Conservation (phyloP, 2,888 invertebrate genomes). For the Priocnemis perturbator region DNA sequence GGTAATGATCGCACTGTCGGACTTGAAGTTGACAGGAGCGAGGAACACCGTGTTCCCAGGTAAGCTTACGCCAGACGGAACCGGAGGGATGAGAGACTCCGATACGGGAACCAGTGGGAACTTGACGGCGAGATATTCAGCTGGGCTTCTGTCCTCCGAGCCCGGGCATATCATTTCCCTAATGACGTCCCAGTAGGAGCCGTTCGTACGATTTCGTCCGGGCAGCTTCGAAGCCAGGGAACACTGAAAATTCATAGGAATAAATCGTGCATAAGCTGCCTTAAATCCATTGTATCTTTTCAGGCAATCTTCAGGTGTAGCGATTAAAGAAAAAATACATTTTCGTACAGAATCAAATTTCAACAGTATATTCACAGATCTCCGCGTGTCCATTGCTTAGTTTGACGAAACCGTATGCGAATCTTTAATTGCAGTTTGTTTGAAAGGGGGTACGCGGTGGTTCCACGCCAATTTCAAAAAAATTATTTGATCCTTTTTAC, state of each 20-base stretch:
- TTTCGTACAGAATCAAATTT: too few relatives aligned
- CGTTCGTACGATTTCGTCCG: conserved; percentile 84
- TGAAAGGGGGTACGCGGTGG: too few relatives aligned
- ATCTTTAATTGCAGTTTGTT: too few relatives aligned
- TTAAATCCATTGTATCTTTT: too few relatives aligned
- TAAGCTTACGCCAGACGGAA: conserved; percentile 75
- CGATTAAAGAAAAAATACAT: too few relatives aligned
- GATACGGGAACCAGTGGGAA: conserved; percentile 83
- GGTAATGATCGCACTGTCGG: conserved; percentile 67
- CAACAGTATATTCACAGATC: too few relatives aligned
- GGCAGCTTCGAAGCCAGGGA: conserved; percentile 89
- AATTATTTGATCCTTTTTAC: too few relatives aligned
- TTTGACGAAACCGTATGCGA: too few relatives aligned
- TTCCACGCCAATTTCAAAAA: too few relatives aligned
- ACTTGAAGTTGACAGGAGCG: conserved; percentile 77
- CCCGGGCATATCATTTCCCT: conserved; percentile 85
- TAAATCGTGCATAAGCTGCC: not conserved
- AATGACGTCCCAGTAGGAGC: conserved; percentile 87
- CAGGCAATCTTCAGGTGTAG: conserved; percentile 6
- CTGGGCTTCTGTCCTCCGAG: conserved; percentile 79
- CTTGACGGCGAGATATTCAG: conserved; percentile 81
- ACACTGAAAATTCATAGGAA: conserved; percentile 71
- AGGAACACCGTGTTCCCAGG: conserved; percentile 86
- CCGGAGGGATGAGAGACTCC: conserved; percentile 84
- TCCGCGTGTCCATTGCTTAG: too few relatives aligned